Base-by-base conservation (phyloP, 1,140 invertebrate genomes). In the Drosophila parvula region DNA sequence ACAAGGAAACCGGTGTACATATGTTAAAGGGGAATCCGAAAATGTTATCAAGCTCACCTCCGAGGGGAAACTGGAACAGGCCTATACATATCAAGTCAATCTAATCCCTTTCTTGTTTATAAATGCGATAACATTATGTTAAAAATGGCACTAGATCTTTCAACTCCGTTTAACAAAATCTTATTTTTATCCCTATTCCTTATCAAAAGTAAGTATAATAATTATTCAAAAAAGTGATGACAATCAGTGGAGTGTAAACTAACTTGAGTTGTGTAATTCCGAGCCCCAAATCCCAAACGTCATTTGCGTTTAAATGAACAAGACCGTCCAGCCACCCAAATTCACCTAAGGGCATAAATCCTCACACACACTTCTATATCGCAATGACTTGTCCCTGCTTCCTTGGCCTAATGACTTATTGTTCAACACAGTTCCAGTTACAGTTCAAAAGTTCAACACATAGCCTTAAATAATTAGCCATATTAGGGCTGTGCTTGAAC, bases 291-390 rank as follows among this genome's bases (percentile, higher is more conserved):
- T 81, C 80, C 84, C 85, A 62, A 60, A 64, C 56, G 82, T 84
- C 74, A 84, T 90, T 88, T 89, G 78, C 74, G 85, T 84, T 60
- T 80, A 81, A 89, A 88, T 88, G 78, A 88, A 65, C 65, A 78
- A 27, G 47, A 43, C 53, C 28, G 48, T 47, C 11, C 40, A 45
- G 47, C 50, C 43, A 22, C 27, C 48, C 12, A n/a, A 36, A 51
- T 36, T 22, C 16, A 36, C 41, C 64, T 12, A 9, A 22, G 55
- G 59, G 50, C 50, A 47, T 34, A 10, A 27, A 8, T 43, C 47
- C 34, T 55, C 34, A 10, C 12, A 38, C 34, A 55, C 14, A 38
- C 36, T 53, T 16, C 28, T 22, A 18, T 59, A 50, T 18, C 28
- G 43, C 44, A 60, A 45, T 53, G 43, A 47, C 50, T 56, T 47